Percentiles rank a stretch among this genome's conserved stretches.
phyloP scores from a whole-genome alignment of 2,113 vertebrate species.

The Struthio camelus region DNA sequence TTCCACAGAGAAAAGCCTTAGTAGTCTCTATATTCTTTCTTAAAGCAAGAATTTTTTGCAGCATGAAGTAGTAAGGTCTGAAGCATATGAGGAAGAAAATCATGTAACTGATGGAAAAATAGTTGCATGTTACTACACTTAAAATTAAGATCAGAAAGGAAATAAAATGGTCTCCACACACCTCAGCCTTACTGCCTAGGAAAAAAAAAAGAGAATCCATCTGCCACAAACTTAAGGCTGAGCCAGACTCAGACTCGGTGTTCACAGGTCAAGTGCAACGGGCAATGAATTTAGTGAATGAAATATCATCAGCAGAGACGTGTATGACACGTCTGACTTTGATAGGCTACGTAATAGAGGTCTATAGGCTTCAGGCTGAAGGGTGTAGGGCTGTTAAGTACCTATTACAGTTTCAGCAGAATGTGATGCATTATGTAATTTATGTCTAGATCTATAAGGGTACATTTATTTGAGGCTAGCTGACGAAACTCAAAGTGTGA shows the following conservation, averaged over 20 bases:
- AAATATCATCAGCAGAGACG: neutral
- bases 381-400: accelerated
- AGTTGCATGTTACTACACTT: neutral
- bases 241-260: neutral
- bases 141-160: conserved; percentile 12
- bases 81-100: neutral
- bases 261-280: neutral
- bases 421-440: neutral
- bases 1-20: neutral
- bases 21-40: neutral
- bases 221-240: neutral
- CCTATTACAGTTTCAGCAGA: neutral
- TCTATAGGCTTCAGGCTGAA: neutral
- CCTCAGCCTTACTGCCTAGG: neutral
- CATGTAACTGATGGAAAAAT: conserved; percentile 27
- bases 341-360: accelerated
- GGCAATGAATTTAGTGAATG: neutral
- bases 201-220: neutral
- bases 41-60: neutral
- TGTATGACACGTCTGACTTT: neutral
- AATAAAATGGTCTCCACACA: neutral
- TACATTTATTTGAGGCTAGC: neutral
- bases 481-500: neutral
- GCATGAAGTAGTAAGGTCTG: neutral
- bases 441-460: neutral